Percentiles rank a stretch among this genome's conserved stretches.
Conservation (phyloP, 2,888 invertebrate genomes). For the Lasioglossum zephyrum region DNA sequence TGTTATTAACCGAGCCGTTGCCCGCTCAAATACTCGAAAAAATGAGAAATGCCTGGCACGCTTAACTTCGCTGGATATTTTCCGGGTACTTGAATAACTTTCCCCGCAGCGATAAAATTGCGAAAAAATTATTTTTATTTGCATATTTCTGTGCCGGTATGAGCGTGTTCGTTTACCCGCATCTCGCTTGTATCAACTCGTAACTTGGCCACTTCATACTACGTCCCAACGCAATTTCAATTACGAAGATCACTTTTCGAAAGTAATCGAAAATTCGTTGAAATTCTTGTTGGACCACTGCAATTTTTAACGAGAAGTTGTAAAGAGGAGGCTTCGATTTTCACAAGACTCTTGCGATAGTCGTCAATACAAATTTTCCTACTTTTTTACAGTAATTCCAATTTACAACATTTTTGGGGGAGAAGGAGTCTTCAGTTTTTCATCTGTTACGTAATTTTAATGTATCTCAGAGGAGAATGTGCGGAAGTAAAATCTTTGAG, state of each 20-base stretch:
- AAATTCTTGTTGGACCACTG: no score
- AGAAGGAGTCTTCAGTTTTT: no score
- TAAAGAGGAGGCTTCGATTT: no score
- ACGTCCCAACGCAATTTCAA: background rate
- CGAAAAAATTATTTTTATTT: background rate
- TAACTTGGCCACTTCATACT: background rate
- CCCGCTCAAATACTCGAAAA: background rate
- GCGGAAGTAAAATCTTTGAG: no score
- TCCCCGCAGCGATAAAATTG: background rate
- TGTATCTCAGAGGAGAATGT: no score
- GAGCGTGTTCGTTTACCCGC: background rate
- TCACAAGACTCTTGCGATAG: no score
- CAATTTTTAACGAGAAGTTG: no score
- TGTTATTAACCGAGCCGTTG: constrained; percentile 1
- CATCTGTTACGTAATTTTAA: no score
- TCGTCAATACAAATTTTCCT: no score
- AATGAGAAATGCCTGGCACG: background rate
- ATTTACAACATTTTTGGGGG: no score
- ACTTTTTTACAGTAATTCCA: no score
- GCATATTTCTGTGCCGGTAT: background rate
- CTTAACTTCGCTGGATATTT: background rate
- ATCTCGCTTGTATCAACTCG: background rate
- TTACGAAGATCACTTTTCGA: background rate
- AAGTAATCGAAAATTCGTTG: no score
- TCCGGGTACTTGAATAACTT: background rate